Conservation (phyloP, 2,888 invertebrate genomes). For the Ennomos erosarius region DNA sequence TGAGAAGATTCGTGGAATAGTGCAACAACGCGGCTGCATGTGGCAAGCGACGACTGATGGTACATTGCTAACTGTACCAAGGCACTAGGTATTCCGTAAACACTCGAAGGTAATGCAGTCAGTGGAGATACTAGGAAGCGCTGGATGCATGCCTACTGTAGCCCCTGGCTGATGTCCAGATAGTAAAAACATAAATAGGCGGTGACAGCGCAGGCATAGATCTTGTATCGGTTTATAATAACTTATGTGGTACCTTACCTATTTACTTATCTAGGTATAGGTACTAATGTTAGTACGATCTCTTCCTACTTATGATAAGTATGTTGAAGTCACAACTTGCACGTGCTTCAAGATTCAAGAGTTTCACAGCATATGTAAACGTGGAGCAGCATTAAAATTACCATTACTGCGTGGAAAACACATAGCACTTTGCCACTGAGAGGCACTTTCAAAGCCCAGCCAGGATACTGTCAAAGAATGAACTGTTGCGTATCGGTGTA, state of each 20-base stretch:
- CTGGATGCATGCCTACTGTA: constrained; percentile 70
- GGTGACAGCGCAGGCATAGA: constrained; percentile 27
- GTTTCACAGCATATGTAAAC: too few species aligned
- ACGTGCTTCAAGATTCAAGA: constrained; percentile 3
- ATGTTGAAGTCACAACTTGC: constrained; percentile 5
- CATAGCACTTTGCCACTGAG: too few species aligned
- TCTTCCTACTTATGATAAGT: constrained; percentile 29
- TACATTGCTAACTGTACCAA: constrained; percentile 48
- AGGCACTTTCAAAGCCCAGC: too few species aligned
- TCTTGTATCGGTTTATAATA: constrained; percentile 15
- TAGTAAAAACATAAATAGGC: constrained; percentile 39
- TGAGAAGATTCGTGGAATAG: constrained; percentile 50
- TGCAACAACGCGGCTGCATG: constrained; percentile 44
- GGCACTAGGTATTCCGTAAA: constrained; percentile 59
- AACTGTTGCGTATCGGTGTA: too few species aligned
- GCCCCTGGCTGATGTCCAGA: constrained; percentile 67
- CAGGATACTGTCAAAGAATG: too few species aligned
- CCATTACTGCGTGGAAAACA: too few species aligned
- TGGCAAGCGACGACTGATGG: constrained; percentile 39
- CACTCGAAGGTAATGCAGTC: constrained; percentile 63
- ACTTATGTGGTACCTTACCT: too few species aligned
- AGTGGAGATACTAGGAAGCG: constrained; percentile 71
- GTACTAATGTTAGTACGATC: constrained; percentile 6
- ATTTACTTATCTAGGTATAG: too few species aligned
- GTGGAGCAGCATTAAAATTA: too few species aligned